Conservation (phyloP, 2,888 invertebrate genomes). For the Drosophila putrida region DNA sequence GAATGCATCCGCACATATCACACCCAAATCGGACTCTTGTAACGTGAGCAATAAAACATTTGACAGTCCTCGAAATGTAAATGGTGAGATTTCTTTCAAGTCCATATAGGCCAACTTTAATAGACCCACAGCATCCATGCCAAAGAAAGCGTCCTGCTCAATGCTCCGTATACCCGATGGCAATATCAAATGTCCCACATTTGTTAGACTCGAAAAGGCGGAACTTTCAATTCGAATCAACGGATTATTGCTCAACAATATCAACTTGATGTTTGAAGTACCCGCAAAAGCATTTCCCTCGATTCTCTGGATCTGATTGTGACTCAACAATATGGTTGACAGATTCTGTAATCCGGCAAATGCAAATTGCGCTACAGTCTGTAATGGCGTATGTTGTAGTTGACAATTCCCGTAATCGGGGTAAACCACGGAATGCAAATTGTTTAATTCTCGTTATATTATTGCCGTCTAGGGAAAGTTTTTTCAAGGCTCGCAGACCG, state of each 20-base stretch:
- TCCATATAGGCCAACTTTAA: conserved; percentile 94
- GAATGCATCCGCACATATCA: conserved; percentile 91
- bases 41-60: conserved; percentile 91
- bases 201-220: conserved; percentile 93
- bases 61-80: conserved; percentile 91
- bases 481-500: conserved; percentile 92
- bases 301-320: conserved; percentile 90
- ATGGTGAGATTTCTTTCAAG: conserved; percentile 89
- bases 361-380: conserved; percentile 92
- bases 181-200: conserved; percentile 93
- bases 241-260: conserved; percentile 94
- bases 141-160: conserved; percentile 93
- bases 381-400: conserved; percentile 94
- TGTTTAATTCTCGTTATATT: conserved; percentile 93
- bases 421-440: conserved; percentile 94
- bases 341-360: conserved; percentile 94
- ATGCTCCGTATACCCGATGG: conserved; percentile 92
- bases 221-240: conserved; percentile 92
- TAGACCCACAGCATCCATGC: conserved; percentile 92
- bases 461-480: conserved; percentile 94
- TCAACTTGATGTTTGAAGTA: conserved; percentile 92
- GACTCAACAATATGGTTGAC: conserved; percentile 89
- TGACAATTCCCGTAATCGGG: conserved; percentile 91
- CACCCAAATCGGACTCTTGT: conserved; percentile 93
- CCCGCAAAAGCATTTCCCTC: conserved; percentile 94